phyloP scores from a whole-genome alignment of 2,113 vertebrate genomes.

The Felis chaus region DNA sequence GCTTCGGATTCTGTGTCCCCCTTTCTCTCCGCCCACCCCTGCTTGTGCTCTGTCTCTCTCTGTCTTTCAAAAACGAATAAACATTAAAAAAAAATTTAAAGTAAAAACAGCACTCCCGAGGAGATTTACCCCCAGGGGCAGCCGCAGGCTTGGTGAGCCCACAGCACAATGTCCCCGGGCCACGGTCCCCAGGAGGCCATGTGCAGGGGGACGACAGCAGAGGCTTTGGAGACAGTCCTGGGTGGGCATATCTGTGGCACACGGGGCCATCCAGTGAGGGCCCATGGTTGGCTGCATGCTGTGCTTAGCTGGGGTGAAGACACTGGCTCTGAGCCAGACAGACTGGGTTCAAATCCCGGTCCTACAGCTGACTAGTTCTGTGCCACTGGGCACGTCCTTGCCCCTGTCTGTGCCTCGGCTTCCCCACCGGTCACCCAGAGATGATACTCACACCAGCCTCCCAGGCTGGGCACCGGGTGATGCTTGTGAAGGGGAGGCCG shows the following conservation, averaged over 20 bases:
- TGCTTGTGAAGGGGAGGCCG: neutral
- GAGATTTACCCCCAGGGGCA: neutral
- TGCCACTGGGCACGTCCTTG: neutral
- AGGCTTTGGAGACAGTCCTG: neutral
- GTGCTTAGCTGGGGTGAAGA: neutral
- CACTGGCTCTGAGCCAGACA: neutral
- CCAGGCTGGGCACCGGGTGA: neutral
- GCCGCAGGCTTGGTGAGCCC: neutral
- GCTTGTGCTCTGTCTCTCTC: no score
- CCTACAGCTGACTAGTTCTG: neutral
- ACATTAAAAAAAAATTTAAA: no score
- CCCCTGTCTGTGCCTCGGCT: neutral
- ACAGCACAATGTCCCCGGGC: neutral
- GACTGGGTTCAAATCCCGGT: fast-evolving
- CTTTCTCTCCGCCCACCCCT: no score
- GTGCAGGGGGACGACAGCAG: no score
- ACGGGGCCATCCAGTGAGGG: fast-evolving
- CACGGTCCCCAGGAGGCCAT: neutral
- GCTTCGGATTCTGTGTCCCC: no score
- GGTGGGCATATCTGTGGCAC: fast-evolving
- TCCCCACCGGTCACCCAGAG: neutral
- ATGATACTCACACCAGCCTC: neutral
- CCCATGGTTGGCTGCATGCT: fast-evolving
- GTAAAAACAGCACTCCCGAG: no score
- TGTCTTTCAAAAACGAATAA: no score